Evolutionary conservation across 2,888 invertebrate genomes (phyloP), one percentile per base, ranked within the genome.

Genomic region (Brachyptera risi): DNA sequence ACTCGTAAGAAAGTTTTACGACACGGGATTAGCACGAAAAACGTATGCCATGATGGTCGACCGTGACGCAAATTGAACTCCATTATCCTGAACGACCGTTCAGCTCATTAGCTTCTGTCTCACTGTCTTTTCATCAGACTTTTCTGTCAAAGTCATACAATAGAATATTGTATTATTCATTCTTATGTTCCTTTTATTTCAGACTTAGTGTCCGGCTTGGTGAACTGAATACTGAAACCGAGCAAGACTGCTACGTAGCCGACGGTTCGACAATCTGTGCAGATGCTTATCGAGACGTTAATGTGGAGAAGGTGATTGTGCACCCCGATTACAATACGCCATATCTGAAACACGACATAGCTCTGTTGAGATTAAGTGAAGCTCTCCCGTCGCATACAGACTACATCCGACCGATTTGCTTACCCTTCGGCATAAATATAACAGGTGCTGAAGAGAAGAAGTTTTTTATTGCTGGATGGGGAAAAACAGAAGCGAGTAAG

Each of bases 281-380:
- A n/a, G n/a, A n/a, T n/a, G n/a, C n/a, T n/a, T 35, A 11, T 9
- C 7, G 7, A 9, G 35, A 60, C 49, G 23, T 58, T n/a, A 19
- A 21, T 4, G 31, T 70, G n/a, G 68, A 68, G 40, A 61, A 65
- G 50, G 60, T 68, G 7, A 65, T 68, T 24, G 63, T 67, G 5
- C 70, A 70, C 58, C 58, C 62, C 11, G 56, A 51, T 1, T 69
- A 68, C 61, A 66, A 65, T 51, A 63, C 60, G 4, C 65, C 60
- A 5, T 64, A 65, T 60, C 67, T 68, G 47, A 66, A 67, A 42
- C 68, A 70, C 59, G 70, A 70, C 50, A 68, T 70, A 31, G 69
- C 65, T 5, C 58, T 70, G 23, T 63, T 70, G 17, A 61, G 69
- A 37, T 64, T 70, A 1, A 47, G 54, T n/a, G 37, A 56, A 26